These are phyloP conservation scores for Danionella cerebrum DNA, from an alignment of 2,113 vertebrate genomes.

Conservation along the genomic window DNA sequence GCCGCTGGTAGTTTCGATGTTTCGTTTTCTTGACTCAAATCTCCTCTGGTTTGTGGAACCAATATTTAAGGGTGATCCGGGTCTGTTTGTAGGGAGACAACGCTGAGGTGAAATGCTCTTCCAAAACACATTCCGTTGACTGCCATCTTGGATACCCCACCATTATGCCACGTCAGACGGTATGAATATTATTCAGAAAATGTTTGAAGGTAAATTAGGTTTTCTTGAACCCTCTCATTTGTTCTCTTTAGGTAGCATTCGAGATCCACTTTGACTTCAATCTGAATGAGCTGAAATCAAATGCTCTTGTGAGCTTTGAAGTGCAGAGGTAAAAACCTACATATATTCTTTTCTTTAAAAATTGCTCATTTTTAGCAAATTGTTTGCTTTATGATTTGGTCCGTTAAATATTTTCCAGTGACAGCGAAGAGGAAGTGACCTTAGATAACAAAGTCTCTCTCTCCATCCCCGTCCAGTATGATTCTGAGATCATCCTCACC, in stretches of 20 bases:
- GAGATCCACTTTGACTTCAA: constrained; percentile 77
- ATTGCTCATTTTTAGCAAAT: too few species aligned
- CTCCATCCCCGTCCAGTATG: constrained; percentile 64
- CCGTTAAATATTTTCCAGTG: constrained; percentile 51
- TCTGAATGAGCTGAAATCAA: constrained; percentile 65
- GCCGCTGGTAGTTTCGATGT: constrained; percentile 49
- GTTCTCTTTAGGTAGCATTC: constrained; percentile 65
- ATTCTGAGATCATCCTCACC: constrained; percentile 73
- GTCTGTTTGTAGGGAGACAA: constrained; percentile 59
- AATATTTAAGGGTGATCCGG: not conserved
- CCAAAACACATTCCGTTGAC: constrained; percentile 50
- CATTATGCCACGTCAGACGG: constrained; percentile 64
- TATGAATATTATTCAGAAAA: constrained; percentile 52
- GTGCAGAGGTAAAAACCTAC: constrained; percentile 61
- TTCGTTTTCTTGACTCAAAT: not conserved
- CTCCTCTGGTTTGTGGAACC: not conserved
- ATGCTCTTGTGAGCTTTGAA: constrained; percentile 57
- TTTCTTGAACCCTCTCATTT: not conserved
- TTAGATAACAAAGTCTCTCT: constrained; percentile 61
- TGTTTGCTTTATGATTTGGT: not conserved
- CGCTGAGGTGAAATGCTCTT: constrained; percentile 70
- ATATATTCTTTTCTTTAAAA: not conserved
- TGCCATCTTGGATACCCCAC: constrained; percentile 76
- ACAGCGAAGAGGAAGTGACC: constrained; percentile 64
- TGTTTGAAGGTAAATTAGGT: not conserved